Conservation (phyloP, 1,140 invertebrate species). For the Hycleus cichorii region DNA sequence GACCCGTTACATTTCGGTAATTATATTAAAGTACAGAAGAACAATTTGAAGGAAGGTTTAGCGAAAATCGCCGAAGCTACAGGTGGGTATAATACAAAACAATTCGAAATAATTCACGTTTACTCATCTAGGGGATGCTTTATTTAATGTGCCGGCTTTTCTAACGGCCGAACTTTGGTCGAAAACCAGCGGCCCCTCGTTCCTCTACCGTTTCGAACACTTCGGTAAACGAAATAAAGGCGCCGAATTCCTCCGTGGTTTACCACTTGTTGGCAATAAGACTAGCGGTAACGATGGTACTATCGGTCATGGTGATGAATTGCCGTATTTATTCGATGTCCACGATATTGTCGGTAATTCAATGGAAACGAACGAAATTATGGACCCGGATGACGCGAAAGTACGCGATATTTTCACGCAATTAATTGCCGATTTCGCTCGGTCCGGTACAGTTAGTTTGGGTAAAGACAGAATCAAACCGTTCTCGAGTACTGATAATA, state of each 20-base stretch:
- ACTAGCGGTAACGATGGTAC: constrained; percentile 32
- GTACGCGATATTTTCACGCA: constrained; percentile 55
- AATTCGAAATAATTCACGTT: background rate
- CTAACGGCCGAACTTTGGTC: constrained; percentile 59
- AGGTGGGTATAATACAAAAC: constrained; percentile 25
- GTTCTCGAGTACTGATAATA: constrained; percentile 43
- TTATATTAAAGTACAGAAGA: constrained; percentile 28
- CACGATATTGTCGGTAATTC: constrained; percentile 52
- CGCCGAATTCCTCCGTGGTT: constrained; percentile 52
- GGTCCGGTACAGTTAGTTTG: constrained; percentile 39
- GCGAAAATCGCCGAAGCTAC: constrained; percentile 45
- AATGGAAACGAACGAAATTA: constrained; percentile 34
- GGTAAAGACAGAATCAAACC: constrained; percentile 37
- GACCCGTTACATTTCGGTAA: constrained; percentile 32
- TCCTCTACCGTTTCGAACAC: constrained; percentile 68
- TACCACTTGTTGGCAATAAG: constrained; percentile 44
- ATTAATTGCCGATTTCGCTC: constrained; percentile 59
- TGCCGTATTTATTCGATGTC: constrained; percentile 59
- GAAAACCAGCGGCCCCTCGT: constrained; percentile 46
- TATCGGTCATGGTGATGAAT: constrained; percentile 58
- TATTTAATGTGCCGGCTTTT: constrained; percentile 67
- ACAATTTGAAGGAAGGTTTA: constrained; percentile 41
- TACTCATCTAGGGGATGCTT: constrained; percentile 48
- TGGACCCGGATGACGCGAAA: constrained; percentile 47
- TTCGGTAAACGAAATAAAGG: constrained; percentile 52